Conservation (phyloP, 53 echinoderm and acorn worm species). For the Zoroaster sp. region DNA sequence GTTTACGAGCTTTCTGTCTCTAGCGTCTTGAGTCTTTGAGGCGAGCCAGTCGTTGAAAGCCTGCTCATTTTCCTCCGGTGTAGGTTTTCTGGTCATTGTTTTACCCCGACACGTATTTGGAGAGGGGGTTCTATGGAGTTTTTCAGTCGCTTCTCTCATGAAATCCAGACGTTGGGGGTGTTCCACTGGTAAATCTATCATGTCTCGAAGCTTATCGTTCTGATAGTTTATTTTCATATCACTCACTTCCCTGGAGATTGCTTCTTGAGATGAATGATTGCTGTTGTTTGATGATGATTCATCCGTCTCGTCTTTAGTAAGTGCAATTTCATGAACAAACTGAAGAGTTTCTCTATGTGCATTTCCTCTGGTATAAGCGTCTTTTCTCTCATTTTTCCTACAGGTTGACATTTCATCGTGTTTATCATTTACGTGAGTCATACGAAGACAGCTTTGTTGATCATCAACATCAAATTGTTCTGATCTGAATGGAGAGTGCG, state of each 20-base stretch:
- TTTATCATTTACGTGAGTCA: neutral
- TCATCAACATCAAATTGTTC: neutral
- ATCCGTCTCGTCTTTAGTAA: neutral
- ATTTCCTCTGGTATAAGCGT: neutral
- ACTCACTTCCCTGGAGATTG: neutral
- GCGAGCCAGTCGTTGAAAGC: slow-evolving; percentile 83
- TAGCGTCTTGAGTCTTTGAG: slow-evolving; percentile 77
- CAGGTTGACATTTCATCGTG: neutral
- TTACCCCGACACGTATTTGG: too few relatives aligned
- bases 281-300: neutral
- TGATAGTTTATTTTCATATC: neutral
- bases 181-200: neutral
- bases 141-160: neutral
- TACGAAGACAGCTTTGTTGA: neutral
- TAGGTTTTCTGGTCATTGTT: slow-evolving; percentile 56
- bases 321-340: neutral
- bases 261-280: neutral
- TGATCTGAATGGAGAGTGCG: neutral
- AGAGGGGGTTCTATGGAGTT: neutral
- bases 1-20: slow-evolving; percentile 66
- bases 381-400: neutral
- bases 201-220: slow-evolving; percentile 22
- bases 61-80: slow-evolving; percentile 72
- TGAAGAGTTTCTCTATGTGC: neutral
- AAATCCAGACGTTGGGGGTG: slow-evolving; percentile 18